Base-by-base conservation (phyloP, 2,888 invertebrate species). In the Herminia tarsipennalis region DNA sequence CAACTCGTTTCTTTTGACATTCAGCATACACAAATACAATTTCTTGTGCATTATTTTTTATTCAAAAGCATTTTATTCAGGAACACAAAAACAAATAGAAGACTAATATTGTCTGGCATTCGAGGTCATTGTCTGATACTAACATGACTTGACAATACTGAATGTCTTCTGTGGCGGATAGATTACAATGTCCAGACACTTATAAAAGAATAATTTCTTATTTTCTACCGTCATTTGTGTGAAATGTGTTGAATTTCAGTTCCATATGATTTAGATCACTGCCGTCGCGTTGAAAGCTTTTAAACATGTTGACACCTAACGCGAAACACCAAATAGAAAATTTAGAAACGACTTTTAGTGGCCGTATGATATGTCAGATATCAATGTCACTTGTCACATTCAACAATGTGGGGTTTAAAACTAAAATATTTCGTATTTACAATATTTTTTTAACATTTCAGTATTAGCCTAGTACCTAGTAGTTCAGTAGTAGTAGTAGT, bases 231-330 rank as follows among this genome's bases (percentile, higher is more conserved):
- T 10, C 14, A 4, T 32, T 37, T 40, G 14, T 20, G 20, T 12
- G 24, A 37, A 44, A 33, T 36, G 37, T 36, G 37, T 38, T 21
- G 27, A 27, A 38, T 44, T 33, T 38, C 44, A 44, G 27, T 27
- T 14, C 37, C 38, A 38, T 38, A 38, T 27, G 37, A 38, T 33
- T 44, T 17, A 12, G 16, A 38, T 44, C 32, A 25, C 5, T 6
- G n/a, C 16, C 14, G 17, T 25, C 13, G 22, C 9, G 37, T 27
- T 37, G 37, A 38, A 44, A 38, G 33, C 37, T 37, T 44, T 38
- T 44, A 40, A 25, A 39, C 17, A 18, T 40, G 34, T 35, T 46
- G 37, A 44, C 32, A 37, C 16, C 27, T 38, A 25, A 38, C 20
- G 12, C 16, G 28, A 13, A 27, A 37, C 14, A 49, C 32, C 17